phyloP scores from a whole-genome alignment of 1,140 invertebrate genomes.

The Drosophila kepulauana region DNA sequence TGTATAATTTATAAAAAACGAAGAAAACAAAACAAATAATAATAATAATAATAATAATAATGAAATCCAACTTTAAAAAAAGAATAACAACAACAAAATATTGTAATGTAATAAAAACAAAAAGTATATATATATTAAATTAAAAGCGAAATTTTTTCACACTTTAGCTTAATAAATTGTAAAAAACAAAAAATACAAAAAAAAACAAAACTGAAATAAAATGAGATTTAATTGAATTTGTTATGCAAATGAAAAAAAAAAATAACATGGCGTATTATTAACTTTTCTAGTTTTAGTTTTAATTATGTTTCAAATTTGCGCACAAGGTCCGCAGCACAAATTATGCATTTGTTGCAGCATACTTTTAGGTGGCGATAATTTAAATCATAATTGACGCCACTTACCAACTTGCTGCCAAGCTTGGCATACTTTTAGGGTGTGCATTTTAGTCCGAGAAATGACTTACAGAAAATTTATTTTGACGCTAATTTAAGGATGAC shows the following conservation, averaged over 20 bases:
- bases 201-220: conserved; percentile 83
- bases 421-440: too few species aligned
- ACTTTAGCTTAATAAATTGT: conserved; percentile 85
- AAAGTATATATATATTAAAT: conserved; percentile 59
- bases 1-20: conserved; percentile 73
- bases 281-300: not conserved
- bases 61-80: conserved; percentile 50
- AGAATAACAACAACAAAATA: conserved; percentile 46
- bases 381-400: too few species aligned
- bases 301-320: too few species aligned
- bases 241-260: conserved; percentile 85
- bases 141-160: conserved; percentile 85
- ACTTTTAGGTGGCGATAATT: too few species aligned
- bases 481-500: too few species aligned
- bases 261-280: conserved; percentile 26
- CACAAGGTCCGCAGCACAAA: too few species aligned
- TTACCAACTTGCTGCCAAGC: too few species aligned
- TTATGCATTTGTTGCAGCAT: too few species aligned
- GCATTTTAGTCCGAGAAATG: too few species aligned
- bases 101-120: conserved; percentile 62
- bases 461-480: too few species aligned
- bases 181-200: conserved; percentile 79
- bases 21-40: conserved; percentile 54
- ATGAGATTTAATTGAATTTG: conserved; percentile 85
- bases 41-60: conserved; percentile 41